Conservation (phyloP, 2,113 vertebrate genomes). For the Dissostichus mawsoni region DNA sequence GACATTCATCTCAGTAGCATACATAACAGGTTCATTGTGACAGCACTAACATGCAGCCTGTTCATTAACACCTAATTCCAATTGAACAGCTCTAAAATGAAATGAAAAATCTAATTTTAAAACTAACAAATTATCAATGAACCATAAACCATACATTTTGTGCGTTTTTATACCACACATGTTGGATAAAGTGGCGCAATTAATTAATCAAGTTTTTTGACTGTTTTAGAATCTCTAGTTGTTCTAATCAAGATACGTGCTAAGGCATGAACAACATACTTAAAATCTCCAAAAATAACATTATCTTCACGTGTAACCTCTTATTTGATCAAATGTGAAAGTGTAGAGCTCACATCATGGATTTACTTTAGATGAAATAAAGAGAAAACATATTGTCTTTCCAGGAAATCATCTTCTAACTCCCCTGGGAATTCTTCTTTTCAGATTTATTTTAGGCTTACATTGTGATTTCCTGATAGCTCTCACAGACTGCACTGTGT, state of each 20-base stretch:
- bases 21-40: constrained; percentile 48
- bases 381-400: background rate
- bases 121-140: background rate
- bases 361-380: background rate
- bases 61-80: constrained; percentile 51
- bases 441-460: background rate
- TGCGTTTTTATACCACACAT: too few species aligned
- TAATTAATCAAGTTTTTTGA: too few species aligned
- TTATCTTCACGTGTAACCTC: background rate
- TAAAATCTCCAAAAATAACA: background rate
- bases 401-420: background rate
- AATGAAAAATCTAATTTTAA: background rate
- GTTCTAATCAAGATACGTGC: too few species aligned
- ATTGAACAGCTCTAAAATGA: constrained; percentile 22
- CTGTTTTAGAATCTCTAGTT: too few species aligned
- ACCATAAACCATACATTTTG: too few species aligned
- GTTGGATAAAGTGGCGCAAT: background rate
- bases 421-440: background rate
- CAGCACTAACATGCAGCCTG: constrained; percentile 46
- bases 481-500: background rate
- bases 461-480: background rate
- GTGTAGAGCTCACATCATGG: background rate
- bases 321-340: constrained; percentile 2
- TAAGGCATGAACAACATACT: too few species aligned
- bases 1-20: constrained; percentile 23